Evolutionary conservation across 2,797 vertebrate genomes (phyloP).

Genomic region (Cheirogaleus major): DNA sequence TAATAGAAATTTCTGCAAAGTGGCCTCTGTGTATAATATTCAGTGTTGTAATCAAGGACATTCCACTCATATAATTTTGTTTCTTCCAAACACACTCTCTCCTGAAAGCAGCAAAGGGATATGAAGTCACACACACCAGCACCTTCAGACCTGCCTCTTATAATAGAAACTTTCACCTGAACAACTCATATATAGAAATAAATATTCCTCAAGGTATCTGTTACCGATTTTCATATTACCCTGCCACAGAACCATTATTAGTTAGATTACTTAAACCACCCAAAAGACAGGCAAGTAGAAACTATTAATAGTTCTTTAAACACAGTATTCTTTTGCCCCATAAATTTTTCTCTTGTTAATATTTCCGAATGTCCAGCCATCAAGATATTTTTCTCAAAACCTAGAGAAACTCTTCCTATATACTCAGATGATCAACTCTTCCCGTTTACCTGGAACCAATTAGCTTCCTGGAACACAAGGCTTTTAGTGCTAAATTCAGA

Average conservation of each 20-base stretch:
- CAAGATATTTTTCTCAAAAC: constrained; percentile 14
- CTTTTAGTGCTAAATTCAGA: not conserved
- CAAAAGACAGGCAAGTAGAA: not conserved
- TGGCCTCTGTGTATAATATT: constrained; percentile 58
- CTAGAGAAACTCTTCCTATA: not conserved
- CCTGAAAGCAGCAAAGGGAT: not conserved
- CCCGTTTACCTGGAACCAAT: not conserved
- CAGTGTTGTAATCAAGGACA: constrained; percentile 68
- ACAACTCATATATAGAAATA: not conserved
- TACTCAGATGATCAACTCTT: not conserved
- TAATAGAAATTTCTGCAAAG: constrained; percentile 62
- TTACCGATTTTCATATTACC: not conserved
- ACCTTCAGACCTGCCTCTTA: not conserved
- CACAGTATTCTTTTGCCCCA: not conserved
- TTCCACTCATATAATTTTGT: constrained; percentile 21
- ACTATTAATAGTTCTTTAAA: not conserved
- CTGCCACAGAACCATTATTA: not conserved
- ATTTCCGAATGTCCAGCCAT: constrained; percentile 34
- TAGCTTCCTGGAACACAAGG: not conserved
- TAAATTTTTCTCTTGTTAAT: not conserved
- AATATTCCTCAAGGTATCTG: not conserved
- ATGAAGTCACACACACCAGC: not conserved
- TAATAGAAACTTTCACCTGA: not conserved
- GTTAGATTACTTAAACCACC: not conserved
- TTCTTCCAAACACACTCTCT: not conserved